Evolutionary conservation across 2,888 invertebrate genomes (phyloP).

Genomic region (Diarsia rubi): DNA sequence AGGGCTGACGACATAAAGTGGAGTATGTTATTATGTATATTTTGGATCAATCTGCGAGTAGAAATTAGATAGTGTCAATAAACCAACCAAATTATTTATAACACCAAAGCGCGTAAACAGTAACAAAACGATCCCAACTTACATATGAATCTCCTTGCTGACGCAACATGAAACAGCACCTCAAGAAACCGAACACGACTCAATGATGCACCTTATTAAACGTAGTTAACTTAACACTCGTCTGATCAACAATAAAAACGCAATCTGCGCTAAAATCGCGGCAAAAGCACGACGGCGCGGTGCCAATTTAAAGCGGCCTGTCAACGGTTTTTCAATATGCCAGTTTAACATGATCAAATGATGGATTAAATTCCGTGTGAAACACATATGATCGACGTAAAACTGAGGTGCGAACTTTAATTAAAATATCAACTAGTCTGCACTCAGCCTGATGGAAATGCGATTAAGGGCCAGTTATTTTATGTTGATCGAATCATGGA

Average conservation of each 20-base stretch:
- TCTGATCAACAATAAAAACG: conserved; percentile 69
- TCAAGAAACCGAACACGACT: background rate
- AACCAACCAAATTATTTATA: background rate
- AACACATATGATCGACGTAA: conserved; percentile 69
- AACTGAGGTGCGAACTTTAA: conserved; percentile 71
- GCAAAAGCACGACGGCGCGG: conserved; percentile 70
- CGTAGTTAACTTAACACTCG: conserved; percentile 26
- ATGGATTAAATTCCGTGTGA: conserved; percentile 80
- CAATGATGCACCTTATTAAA: conserved; percentile 3
- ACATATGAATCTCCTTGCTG: background rate
- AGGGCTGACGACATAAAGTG: too few relatives aligned
- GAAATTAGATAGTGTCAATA: background rate
- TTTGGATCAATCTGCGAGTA: background rate
- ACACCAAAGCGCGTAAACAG: background rate
- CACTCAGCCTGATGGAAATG: conserved; percentile 10
- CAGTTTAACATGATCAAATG: conserved; percentile 76
- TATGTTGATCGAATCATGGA: background rate
- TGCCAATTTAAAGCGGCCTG: conserved; percentile 73
- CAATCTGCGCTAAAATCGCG: conserved; percentile 72
- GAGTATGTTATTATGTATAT: background rate
- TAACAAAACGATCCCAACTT: background rate
- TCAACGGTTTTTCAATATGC: conserved; percentile 77
- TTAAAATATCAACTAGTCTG: conserved; percentile 75
- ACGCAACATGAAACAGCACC: background rate
- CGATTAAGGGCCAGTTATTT: conserved; percentile 1